phyloP scores from a whole-genome alignment of 2,888 invertebrate genomes.

The Drosophila birchii region DNA sequence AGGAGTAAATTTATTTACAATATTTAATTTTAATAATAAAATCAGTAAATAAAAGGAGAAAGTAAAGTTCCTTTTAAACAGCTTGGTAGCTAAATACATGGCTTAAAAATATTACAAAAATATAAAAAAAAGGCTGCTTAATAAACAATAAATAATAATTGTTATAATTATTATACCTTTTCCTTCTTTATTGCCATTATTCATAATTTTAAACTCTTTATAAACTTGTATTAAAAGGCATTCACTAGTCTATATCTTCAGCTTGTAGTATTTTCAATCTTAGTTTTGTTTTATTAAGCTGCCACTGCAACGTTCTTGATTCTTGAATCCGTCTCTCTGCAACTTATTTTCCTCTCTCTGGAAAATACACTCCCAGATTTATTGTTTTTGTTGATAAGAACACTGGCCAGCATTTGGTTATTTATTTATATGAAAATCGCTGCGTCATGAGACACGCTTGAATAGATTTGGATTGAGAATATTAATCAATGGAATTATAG shows the following conservation, averaged over 20 bases:
- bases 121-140: too few relatives aligned
- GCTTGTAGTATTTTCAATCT: background rate
- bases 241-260: background rate
- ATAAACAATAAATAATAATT: too few relatives aligned
- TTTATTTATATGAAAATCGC: slow-evolving; percentile 10
- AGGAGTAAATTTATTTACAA: too few relatives aligned
- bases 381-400: slow-evolving; percentile 15
- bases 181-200: too few relatives aligned
- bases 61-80: too few relatives aligned
- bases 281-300: background rate
- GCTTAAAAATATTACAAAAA: too few relatives aligned
- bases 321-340: background rate
- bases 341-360: background rate
- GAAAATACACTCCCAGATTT: slow-evolving; percentile 5
- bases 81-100: too few relatives aligned
- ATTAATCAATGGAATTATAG: slow-evolving; percentile 20
- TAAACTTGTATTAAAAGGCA: background rate
- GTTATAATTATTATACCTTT: too few relatives aligned
- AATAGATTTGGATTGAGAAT: slow-evolving; percentile 9
- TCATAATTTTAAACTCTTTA: background rate
- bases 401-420: background rate
- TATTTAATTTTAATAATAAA: too few relatives aligned
- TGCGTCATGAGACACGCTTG: slow-evolving; percentile 15
- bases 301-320: slow-evolving; percentile 1
- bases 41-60: too few relatives aligned